A percentile compares a stretch with the other conserved stretches of the same genome.
Conservation (phyloP, 2,113 vertebrate species). For the Dipodomys merriami region DNA sequence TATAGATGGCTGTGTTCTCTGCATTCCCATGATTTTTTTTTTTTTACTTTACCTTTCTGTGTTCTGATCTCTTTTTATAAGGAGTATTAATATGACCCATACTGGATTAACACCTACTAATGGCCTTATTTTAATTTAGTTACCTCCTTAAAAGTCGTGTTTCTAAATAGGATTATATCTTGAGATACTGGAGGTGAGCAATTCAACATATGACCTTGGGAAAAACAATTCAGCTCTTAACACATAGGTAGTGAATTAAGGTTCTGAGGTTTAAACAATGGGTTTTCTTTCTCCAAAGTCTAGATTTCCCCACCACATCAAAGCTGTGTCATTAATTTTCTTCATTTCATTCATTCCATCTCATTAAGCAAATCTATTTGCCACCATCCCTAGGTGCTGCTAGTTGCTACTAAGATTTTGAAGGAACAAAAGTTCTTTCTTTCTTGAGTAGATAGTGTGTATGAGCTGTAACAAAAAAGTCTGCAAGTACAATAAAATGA, state of each 20-base stretch:
- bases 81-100: neutral
- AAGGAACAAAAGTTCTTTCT: slow-evolving; percentile 27
- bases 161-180: neutral
- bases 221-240: neutral
- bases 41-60: neutral
- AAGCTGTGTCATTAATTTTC: slow-evolving; percentile 42
- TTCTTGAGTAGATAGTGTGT: neutral
- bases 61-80: neutral
- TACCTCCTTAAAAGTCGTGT: neutral
- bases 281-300: neutral
- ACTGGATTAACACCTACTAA: neutral
- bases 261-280: neutral
- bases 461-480: neutral
- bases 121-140: slow-evolving; percentile 13
- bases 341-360: neutral
- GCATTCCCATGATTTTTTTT: neutral
- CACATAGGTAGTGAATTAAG: neutral
- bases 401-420: slow-evolving; percentile 10
- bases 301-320: neutral
- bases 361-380: slow-evolving; percentile 44
- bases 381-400: slow-evolving; percentile 12
- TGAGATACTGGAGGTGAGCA: neutral
- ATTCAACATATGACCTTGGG: neutral
- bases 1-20: neutral
- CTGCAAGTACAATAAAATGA: neutral